Conservation (phyloP, 2,797 vertebrate species). For the Epinephelus coioides region DNA sequence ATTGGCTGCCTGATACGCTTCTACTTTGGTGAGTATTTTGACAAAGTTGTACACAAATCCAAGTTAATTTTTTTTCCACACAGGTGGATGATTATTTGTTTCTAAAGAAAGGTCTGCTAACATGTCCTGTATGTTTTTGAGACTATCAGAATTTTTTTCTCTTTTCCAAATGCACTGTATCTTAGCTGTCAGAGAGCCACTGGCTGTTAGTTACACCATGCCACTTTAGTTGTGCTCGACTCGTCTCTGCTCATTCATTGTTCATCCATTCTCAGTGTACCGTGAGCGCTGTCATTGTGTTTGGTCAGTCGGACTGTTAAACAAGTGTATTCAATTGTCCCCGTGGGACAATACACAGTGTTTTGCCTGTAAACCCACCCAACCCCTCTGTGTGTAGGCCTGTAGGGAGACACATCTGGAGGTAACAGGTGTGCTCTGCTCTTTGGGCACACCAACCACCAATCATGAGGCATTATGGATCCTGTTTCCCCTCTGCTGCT, state of each 20-base stretch:
- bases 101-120: neutral
- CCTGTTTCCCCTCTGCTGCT: conserved; percentile 24
- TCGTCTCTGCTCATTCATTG: conserved; percentile 64
- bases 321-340: conserved; percentile 73
- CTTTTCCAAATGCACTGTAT: neutral
- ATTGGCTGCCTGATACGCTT: conserved; percentile 94
- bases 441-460: conserved; percentile 29
- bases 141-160: neutral
- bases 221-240: conserved; percentile 48
- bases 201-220: conserved; percentile 14
- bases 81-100: neutral
- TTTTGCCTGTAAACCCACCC: conserved; percentile 58
- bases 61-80: neutral
- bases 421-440: conserved; percentile 72
- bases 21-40: conserved; percentile 89
- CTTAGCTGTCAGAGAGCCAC: conserved; percentile 6
- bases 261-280: conserved; percentile 58
- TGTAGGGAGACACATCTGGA: conserved; percentile 77
- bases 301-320: conserved; percentile 71
- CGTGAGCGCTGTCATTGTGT: conserved; percentile 75
- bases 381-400: conserved; percentile 35
- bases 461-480: conserved; percentile 18
- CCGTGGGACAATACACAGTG: conserved; percentile 66
- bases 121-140: neutral
- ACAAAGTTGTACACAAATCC: neutral